Evolutionary conservation across 2,888 invertebrate genomes (phyloP).

Genomic region (Ophion slaviceki): DNA sequence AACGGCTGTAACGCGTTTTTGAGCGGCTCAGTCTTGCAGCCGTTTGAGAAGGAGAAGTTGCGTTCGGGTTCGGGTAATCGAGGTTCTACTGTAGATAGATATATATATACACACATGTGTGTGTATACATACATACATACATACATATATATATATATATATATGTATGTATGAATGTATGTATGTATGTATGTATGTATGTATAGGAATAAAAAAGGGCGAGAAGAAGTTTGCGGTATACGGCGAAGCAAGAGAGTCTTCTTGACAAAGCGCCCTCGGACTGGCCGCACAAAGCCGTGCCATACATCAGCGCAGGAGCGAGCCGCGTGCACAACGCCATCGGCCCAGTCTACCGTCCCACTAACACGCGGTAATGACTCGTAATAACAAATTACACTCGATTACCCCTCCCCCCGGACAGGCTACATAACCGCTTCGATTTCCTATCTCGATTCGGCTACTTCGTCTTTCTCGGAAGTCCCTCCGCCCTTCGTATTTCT

Average conservation of each 20-base stretch:
- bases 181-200: constrained; percentile 2
- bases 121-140: constrained; percentile 26
- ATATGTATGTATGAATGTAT: constrained; percentile 27
- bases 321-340: constrained; percentile 47
- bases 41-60: no score
- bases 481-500: constrained; percentile 8
- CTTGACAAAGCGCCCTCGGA: constrained; percentile 66
- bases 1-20: no score
- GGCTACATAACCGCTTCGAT: constrained; percentile 52
- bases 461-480: constrained; percentile 59
- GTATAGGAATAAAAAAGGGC: constrained; percentile 24
- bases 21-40: no score
- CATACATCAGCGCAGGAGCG: constrained; percentile 62
- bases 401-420: constrained; percentile 56
- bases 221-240: constrained; percentile 46
- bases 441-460: constrained; percentile 60
- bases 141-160: neutral
- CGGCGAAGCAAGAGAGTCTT: constrained; percentile 51
- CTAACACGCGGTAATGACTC: constrained; percentile 67
- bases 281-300: constrained; percentile 65
- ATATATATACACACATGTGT: constrained; percentile 28
- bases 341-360: constrained; percentile 59
- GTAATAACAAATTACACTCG: constrained; percentile 68
- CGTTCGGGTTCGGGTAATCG: no score
- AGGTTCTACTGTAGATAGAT: no score